Conservation (phyloP, 2,888 invertebrate genomes). For the Dicroscelio sp. region DNA sequence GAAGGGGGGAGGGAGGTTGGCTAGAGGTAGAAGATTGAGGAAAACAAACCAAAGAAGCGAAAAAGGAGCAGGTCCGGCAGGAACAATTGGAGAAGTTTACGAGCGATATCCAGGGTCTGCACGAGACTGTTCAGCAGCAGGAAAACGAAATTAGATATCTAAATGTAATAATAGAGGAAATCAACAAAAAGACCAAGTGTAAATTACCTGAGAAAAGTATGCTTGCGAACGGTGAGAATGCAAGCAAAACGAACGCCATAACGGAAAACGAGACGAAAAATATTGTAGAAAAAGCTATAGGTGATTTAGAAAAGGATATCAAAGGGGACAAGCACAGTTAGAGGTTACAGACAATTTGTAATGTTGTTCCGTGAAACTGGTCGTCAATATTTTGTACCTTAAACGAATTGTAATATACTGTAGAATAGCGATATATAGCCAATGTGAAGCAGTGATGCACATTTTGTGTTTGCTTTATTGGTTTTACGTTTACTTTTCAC, state of each 20-base stretch:
- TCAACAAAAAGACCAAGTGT: conserved; percentile 91
- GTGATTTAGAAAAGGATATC: conserved; percentile 88
- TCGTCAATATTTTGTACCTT: conserved; percentile 59
- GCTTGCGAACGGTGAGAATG: neutral
- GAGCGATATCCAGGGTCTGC: conserved; percentile 94
- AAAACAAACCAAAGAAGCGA: conserved; percentile 95
- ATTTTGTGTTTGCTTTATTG: conserved; percentile 10
- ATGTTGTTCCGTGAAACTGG: conserved; percentile 20
- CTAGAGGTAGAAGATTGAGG: conserved; percentile 97
- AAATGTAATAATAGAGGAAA: conserved; percentile 92
- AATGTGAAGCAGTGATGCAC: conserved; percentile 2
- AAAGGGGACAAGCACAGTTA: conserved; percentile 71
- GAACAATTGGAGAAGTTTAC: conserved; percentile 94
- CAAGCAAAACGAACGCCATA: neutral
- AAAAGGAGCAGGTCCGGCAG: conserved; percentile 94
- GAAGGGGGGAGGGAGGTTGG: too few species aligned
- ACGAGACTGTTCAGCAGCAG: conserved; percentile 95
- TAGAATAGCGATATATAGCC: conserved; percentile 39
- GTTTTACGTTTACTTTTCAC: too few species aligned
- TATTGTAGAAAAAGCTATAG: conserved; percentile 88
- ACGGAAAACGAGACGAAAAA: conserved; percentile 76
- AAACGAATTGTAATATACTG: conserved; percentile 56
- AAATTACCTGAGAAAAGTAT: conserved; percentile 84
- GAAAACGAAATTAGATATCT: conserved; percentile 96
- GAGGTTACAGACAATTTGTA: neutral